A percentile compares a stretch with the other conserved stretches of the same genome.
Conservation (phyloP, 2,113 vertebrate genomes). For the Chaenogobius annularis region DNA sequence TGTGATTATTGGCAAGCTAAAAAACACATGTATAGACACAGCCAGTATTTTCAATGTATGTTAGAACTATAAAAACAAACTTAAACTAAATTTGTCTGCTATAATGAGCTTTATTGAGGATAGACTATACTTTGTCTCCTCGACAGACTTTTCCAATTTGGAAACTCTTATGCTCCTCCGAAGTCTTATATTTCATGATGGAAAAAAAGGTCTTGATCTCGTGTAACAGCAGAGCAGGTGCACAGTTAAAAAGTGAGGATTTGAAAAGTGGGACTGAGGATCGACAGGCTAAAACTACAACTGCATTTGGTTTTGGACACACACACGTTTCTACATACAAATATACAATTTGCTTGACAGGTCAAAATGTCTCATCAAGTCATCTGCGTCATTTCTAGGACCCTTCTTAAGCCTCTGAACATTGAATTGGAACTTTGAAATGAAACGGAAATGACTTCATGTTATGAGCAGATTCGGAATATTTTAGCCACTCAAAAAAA, state of each 20-base stretch:
- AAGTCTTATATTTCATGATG: not conserved
- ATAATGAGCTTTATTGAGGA: not conserved
- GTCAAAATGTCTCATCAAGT: not conserved
- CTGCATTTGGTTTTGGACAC: not conserved
- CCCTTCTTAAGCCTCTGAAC: no score
- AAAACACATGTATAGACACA: not conserved
- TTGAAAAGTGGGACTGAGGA: not conserved
- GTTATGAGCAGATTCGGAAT: no score
- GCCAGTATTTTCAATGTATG: not conserved
- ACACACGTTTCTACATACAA: not conserved
- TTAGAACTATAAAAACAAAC: not conserved
- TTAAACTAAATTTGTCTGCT: not conserved
- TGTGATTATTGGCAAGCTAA: not conserved
- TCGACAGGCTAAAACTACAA: not conserved
- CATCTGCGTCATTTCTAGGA: no score
- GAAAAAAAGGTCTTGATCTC: not conserved
- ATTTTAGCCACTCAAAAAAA: no score
- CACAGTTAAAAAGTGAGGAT: not conserved
- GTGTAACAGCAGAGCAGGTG: conserved; percentile 3
- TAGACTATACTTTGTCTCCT: not conserved
- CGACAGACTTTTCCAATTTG: conserved; percentile 2
- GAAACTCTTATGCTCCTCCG: not conserved
- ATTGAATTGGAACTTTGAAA: not conserved
- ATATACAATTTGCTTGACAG: not conserved
- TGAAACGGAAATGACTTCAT: no score